Percentiles rank a stretch among this genome's conserved stretches.
These are phyloP conservation scores for Natrix natrix DNA, from an alignment of 2,797 vertebrate genomes.

Conservation along the genomic window DNA sequence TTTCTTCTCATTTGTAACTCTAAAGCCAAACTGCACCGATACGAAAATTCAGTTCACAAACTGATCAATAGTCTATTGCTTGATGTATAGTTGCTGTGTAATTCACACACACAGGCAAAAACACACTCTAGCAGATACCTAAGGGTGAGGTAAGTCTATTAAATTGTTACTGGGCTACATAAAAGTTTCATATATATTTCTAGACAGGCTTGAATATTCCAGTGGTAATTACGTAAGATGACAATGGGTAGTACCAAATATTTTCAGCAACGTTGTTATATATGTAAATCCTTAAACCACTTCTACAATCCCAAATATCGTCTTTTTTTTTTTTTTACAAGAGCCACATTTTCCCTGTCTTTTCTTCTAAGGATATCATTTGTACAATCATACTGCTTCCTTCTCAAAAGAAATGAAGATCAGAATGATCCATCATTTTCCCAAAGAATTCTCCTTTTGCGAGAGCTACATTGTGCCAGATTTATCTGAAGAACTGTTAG, in stretches of 20 bases:
- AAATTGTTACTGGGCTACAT: conserved; percentile 66
- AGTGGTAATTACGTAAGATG: conserved; percentile 50
- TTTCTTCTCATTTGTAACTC: neutral
- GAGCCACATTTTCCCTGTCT: neutral
- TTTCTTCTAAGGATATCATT: neutral
- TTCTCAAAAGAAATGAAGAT: conserved; percentile 2
- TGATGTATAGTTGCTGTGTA: conserved; percentile 51
- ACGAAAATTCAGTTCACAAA: conserved; percentile 53
- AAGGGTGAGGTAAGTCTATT: conserved; percentile 78
- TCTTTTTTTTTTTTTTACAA: conserved; percentile 5
- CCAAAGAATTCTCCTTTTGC: rapidly evolving
- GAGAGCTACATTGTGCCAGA: conserved; percentile 77
- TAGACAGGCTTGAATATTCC: conserved; percentile 60
- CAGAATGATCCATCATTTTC: neutral
- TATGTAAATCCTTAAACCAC: conserved; percentile 13
- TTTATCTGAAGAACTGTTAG: conserved; percentile 78
- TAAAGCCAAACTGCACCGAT: conserved; percentile 39
- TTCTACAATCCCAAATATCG: neutral
- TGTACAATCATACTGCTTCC: neutral
- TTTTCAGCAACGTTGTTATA: conserved; percentile 36
- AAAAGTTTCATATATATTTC: conserved; percentile 68
- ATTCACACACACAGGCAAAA: conserved; percentile 48
- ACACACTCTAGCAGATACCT: conserved; percentile 54
- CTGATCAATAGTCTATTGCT: conserved; percentile 64
- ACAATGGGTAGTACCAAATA: conserved; percentile 14